A percentile compares a stretch with the other conserved stretches of the same genome.
phyloP scores from a whole-genome alignment of 2,113 vertebrate genomes.

The Ramphastos sulfuratus region DNA sequence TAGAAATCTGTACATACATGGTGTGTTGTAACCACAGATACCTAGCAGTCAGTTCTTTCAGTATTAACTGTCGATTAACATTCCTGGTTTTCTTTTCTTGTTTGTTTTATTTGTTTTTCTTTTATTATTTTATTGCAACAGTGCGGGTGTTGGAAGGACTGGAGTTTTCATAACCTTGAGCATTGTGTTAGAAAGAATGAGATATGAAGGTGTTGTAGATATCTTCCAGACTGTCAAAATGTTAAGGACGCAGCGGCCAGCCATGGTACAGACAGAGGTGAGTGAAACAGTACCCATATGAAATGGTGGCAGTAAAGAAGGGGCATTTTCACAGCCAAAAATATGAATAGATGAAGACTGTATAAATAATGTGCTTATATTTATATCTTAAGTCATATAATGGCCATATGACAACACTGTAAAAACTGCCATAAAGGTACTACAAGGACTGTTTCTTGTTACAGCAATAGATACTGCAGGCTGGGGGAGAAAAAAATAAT shows the following conservation, averaged over 20 bases:
- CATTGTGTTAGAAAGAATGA: conserved; percentile 98
- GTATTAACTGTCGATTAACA: not conserved
- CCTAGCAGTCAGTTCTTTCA: not conserved
- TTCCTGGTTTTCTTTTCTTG: not conserved
- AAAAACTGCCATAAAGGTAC: not conserved
- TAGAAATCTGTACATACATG: not conserved
- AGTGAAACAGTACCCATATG: conserved; percentile 23
- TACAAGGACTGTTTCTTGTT: not conserved
- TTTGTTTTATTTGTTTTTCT: not conserved
- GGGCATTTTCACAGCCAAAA: not conserved
- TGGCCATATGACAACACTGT: not conserved
- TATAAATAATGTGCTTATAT: not conserved
- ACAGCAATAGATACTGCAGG: not conserved
- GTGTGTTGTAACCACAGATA: not conserved
- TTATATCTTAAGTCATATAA: not conserved
- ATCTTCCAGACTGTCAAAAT: conserved; percentile 99
- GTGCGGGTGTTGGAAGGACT: conserved; percentile 95
- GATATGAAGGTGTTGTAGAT: conserved; percentile 99
- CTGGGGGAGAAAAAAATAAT: not conserved
- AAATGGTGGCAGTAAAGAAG: not conserved
- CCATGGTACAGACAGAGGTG: conserved; percentile 99
- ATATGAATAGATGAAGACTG: not conserved
- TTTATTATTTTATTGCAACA: conserved; percentile 54
- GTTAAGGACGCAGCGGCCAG: conserved; percentile 96
- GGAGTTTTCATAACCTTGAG: conserved; percentile 99